Evolutionary conservation across 2,888 invertebrate genomes (phyloP).

Genomic region (Agrochola lychnidis): DNA sequence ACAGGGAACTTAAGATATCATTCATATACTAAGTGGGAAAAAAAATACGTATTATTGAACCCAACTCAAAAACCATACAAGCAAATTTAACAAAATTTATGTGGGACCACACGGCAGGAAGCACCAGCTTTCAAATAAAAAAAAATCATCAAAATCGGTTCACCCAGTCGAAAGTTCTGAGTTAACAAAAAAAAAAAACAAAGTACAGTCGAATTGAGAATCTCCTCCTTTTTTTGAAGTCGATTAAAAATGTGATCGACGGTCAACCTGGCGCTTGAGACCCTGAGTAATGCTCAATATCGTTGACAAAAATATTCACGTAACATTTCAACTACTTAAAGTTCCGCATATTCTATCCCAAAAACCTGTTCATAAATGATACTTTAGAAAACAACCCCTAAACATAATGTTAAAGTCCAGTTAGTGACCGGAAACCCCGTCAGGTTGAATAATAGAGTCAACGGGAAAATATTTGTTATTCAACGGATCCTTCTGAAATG

Average conservation of each 20-base stretch:
- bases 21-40: too few relatives aligned
- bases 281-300: neutral
- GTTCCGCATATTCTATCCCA: neutral
- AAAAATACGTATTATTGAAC: too few relatives aligned
- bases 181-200: too few relatives aligned
- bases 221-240: too few relatives aligned
- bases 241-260: slow-evolving; percentile 1
- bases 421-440: slow-evolving; percentile 48
- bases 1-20: too few relatives aligned
- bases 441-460: slow-evolving; percentile 48
- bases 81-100: too few relatives aligned
- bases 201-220: too few relatives aligned
- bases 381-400: slow-evolving; percentile 29
- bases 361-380: slow-evolving; percentile 38
- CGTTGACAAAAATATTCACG: neutral
- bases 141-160: too few relatives aligned
- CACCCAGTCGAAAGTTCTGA: too few relatives aligned
- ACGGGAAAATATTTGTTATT: slow-evolving; percentile 48
- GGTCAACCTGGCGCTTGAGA: neutral
- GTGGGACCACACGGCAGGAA: too few relatives aligned
- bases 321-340: neutral
- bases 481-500: slow-evolving; percentile 34
- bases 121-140: too few relatives aligned
- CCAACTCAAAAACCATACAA: too few relatives aligned
- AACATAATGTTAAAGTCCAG: slow-evolving; percentile 47